Evolutionary conservation across 2,888 invertebrate species (phyloP), one percentile per base, ranked within the genome.

Genomic region (Sisyra nigra): DNA sequence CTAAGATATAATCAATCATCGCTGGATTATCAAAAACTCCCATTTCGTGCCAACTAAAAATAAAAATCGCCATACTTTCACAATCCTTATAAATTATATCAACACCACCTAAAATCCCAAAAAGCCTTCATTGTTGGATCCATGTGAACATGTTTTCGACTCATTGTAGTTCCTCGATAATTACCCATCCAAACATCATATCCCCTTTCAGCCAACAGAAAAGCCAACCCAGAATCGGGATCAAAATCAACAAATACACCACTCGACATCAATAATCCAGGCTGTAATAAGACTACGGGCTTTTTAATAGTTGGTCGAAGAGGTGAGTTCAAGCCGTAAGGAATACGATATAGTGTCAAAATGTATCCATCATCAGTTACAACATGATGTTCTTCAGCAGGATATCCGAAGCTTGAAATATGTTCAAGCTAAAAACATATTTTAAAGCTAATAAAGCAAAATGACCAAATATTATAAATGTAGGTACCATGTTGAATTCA

Each of bases 31-130:
- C 37, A 11, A 17, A 18, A 18, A 19, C 8, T 9, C 37, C 37
- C 2, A 37, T 11, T 18, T 37, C 37, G 19, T 37, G 37, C 37
- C 37, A 37, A 37, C 37, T 37, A 18, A 6, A 36, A 37, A 19
- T 10, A 9, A 17, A 11, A 37, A 37, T 37, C 6, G 2, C 18
- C 6, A 19, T 18, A n/a, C 19, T 11, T 18, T 9, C 14, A 3
- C 6, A 3, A n/a, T 30, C 31, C 33, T 33, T 33, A 18, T 10
- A 14, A 17, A 11, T 8, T 8, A 8, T 18, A 7, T 19, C 4
- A 3, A 19, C 2, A 9, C 7, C 18, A 18, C 37, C 19, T 37
- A 19, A 19, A 37, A 9, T 37, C 15, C 37, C 37, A 37, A 37
- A 18, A 37, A n/a, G 17, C 11, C 10, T 37, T 18, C 3, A 2